Conservation (phyloP, 2,797 vertebrate genomes). For the Ciconia nigra region DNA sequence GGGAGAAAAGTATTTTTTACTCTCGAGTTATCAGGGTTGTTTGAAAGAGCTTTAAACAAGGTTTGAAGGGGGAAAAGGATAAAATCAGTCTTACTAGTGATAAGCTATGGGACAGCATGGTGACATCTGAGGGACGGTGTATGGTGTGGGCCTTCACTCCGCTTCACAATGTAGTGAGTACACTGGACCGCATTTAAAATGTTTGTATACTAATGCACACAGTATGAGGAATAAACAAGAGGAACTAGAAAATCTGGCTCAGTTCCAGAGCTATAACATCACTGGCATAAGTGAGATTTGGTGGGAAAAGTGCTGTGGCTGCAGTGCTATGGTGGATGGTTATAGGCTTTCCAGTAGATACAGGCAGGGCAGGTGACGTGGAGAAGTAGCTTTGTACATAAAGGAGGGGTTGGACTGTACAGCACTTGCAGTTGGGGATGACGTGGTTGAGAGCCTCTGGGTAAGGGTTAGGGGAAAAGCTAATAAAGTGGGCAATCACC, state of each 20-base stretch:
- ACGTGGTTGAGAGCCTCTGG: neutral
- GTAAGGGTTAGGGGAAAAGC: neutral
- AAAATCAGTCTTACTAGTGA: neutral
- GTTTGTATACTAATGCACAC: neutral
- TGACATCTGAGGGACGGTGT: neutral
- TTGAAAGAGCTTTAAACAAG: neutral
- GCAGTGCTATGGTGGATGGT: neutral
- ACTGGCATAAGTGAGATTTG: neutral
- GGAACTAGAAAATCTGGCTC: neutral
- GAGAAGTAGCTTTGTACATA: neutral
- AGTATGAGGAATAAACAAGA: neutral
- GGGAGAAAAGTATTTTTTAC: neutral
- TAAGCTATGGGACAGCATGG: neutral
- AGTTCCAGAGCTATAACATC: neutral
- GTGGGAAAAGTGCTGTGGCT: neutral
- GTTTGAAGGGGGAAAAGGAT: neutral
- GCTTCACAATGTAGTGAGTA: neutral
- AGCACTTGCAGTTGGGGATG: neutral
- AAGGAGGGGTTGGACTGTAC: neutral
- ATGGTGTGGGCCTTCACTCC: neutral
- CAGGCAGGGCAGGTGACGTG: neutral
- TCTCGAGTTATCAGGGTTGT: neutral
- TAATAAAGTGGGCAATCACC: neutral
- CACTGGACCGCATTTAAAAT: neutral
- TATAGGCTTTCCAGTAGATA: neutral